Conservation (phyloP, 1,140 invertebrate genomes). For the Anoplolepis gracilipes region DNA sequence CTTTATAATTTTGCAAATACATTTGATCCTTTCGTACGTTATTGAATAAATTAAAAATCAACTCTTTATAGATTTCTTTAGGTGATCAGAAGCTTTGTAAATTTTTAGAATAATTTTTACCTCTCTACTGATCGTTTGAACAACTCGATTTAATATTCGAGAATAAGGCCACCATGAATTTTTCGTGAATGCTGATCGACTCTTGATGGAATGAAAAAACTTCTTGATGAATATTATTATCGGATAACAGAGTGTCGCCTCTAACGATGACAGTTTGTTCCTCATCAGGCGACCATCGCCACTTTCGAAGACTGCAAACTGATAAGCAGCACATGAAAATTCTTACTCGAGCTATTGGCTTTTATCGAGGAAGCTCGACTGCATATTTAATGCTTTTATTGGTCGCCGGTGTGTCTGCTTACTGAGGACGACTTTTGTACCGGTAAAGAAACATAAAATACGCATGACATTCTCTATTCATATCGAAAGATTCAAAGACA, state of each 20-base stretch:
- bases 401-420: conserved; percentile 23
- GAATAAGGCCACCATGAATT: conserved; percentile 12
- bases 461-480: not conserved
- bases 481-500: conserved; percentile 30
- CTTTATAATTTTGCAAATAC: not conserved
- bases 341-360: conserved; percentile 44
- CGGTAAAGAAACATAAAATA: not conserved
- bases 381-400: conserved; percentile 33
- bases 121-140: not conserved
- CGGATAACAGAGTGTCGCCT: conserved; percentile 48
- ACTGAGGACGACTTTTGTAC: conserved; percentile 20
- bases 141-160: conserved; percentile 9
- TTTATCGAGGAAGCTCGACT: conserved; percentile 40
- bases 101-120: conserved; percentile 3
- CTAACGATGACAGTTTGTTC: conserved; percentile 63
- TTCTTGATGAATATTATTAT: conserved; percentile 67
- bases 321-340: conserved; percentile 71
- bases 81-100: not conserved
- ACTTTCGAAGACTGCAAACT: conserved; percentile 1
- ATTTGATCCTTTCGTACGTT: not conserved
- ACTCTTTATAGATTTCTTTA: not conserved
- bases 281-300: conserved; percentile 42
- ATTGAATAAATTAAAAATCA: not conserved
- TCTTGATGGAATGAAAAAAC: conserved; percentile 46
- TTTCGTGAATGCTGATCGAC: conserved; percentile 44